Evolutionary conservation across 1,140 invertebrate genomes (phyloP), one percentile per base, ranked within the genome.

Genomic region (Drosophila gunungcola): DNA sequence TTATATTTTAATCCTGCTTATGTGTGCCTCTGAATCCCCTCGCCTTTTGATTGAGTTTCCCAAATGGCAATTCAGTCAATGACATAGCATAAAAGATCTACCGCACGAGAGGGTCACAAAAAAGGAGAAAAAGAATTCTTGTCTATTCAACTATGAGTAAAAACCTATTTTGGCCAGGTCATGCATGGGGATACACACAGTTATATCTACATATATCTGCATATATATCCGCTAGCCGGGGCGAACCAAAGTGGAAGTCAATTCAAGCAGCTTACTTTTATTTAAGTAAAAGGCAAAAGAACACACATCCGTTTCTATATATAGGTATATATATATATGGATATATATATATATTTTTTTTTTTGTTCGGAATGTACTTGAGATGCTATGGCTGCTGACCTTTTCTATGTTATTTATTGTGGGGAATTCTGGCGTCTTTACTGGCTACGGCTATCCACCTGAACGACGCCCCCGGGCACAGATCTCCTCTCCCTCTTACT

Each of bases 261-360:
- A 80, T 84, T 84, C 81, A 77, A 69, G 77, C 63, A 80, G 77
- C 81, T 85, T 85, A 84, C 77, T 80, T 85, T 85, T 85, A 80
- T 84, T 84, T 68, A 78, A 73, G 63, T 46, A 57, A 80, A 79
- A 51, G 56, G 39, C 45, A 53, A 65, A 48, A 12, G 61, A 51
- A 73, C 54, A 70, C 52, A 70, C n/a, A 53, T 3, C 25, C 34
- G 4, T 7, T 16, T 11, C 3, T 9, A 4, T 42, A 38, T 25
- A 25, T 53, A 38, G 25, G 9, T 53, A 7, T 25, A 7, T 4
- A 12, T n/a, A 10, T 16, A 1, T 43, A 34, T 9, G n/a, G n/a
- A n/a, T n/a, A n/a, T 53, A 7, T 25, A 7, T 4, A 12, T n/a
- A 10, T 16, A 1, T 43, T 16, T 9, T 7, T 51, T 27, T 34